A percentile compares a stretch with the other conserved stretches of the same genome.
phyloP scores from a whole-genome alignment of 2,888 invertebrate genomes.

The Epiblema foenella region DNA sequence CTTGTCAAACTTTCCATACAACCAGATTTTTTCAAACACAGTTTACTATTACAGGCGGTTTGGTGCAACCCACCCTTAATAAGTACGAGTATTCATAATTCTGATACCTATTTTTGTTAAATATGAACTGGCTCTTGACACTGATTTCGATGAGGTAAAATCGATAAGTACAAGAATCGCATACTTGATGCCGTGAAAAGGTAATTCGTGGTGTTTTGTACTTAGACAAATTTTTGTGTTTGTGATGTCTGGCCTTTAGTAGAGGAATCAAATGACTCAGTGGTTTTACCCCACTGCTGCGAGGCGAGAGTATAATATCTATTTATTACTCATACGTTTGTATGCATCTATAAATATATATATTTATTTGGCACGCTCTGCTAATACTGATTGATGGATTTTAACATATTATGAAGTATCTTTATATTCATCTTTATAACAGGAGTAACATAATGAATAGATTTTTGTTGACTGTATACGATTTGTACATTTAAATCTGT shows the following conservation, averaged over 20 bases:
- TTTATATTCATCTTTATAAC: too few species aligned
- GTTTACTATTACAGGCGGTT: too few species aligned
- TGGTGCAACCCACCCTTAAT: background rate
- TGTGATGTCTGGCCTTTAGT: background rate
- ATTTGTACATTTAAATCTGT: too few species aligned
- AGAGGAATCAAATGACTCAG: background rate
- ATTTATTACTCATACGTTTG: too few species aligned
- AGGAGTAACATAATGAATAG: too few species aligned
- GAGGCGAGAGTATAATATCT: too few species aligned
- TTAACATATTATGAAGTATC: too few species aligned
- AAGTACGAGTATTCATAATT: background rate
- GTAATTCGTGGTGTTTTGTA: background rate
- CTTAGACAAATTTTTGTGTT: background rate
- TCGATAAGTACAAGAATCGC: background rate
- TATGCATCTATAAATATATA: too few species aligned
- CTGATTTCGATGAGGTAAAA: background rate
- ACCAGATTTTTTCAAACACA: too few species aligned
- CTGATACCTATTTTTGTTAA: background rate
- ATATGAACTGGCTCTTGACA: slow-evolving; percentile 5
- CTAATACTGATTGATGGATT: too few species aligned
- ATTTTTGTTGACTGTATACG: too few species aligned
- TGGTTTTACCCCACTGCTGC: background rate
- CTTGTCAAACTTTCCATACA: too few species aligned
- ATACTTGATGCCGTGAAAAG: background rate
- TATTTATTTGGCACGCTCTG: background rate